phyloP scores from a whole-genome alignment of 2,797 vertebrate species.

The Diglossa cyanea region DNA sequence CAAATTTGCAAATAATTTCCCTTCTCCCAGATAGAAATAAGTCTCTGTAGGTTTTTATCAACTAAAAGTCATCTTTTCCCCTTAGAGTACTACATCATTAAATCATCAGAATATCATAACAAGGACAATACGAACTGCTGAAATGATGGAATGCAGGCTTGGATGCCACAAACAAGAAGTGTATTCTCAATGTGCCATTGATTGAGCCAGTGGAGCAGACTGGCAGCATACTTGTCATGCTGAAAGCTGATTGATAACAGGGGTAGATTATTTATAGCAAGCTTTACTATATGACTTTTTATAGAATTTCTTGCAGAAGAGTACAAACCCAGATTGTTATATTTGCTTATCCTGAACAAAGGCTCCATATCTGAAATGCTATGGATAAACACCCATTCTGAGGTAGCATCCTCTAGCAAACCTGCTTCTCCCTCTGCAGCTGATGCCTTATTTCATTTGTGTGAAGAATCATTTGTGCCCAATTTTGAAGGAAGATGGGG shows the following conservation, averaged over 20 bases:
- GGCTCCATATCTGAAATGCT: background rate
- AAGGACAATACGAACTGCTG: conserved; percentile 12
- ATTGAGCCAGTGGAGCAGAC: conserved; percentile 18
- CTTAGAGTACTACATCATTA: background rate
- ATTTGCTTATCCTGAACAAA: background rate
- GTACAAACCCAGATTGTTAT: background rate
- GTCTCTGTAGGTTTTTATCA: conserved; percentile 5
- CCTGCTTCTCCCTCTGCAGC: background rate
- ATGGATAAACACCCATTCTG: background rate
- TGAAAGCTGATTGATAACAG: conserved; percentile 26
- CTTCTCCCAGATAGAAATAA: background rate
- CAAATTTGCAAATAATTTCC: background rate
- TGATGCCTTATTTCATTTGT: background rate
- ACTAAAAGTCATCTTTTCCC: conserved; percentile 13
- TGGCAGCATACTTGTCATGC: background rate
- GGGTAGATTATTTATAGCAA: conserved; percentile 46
- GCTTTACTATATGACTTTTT: background rate
- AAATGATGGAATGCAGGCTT: conserved; percentile 41
- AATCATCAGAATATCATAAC: conserved; percentile 50
- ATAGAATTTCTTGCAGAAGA: background rate
- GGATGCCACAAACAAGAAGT: conserved; percentile 38
- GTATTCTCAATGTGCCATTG: background rate
- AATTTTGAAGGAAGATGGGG: background rate
- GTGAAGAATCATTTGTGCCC: background rate
- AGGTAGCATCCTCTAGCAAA: background rate